Evolutionary conservation across 1,140 invertebrate genomes (phyloP), one percentile per base, ranked within the genome.

Genomic region (Hyposmocoma kahamanoa): DNA sequence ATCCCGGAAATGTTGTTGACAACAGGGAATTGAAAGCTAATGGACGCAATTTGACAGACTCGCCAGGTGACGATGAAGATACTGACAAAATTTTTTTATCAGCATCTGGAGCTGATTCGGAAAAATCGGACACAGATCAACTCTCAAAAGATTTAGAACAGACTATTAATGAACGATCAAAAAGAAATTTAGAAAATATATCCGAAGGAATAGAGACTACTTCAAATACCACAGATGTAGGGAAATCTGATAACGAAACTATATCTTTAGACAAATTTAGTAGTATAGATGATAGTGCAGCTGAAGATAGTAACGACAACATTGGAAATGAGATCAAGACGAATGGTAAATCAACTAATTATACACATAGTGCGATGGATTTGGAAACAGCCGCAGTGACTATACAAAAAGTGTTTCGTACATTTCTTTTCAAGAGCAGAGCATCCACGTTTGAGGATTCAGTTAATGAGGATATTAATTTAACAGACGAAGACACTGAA

Each of bases 321-420:
- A 34, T 34, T 4, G 5, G 8, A n/a, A 13, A 34, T 10, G 24
- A 6, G 28, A 30, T 30, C 13, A 17, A 36, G 15, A 2, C 32
- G 2, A 36, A 36, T 13, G 8, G 19, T 3, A 20, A 20, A 8
- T 3, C 38, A 28, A 6, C 24, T 28, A 28, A 28, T 10, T 22
- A 39, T 30, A 8, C 26, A 45, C 6, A 22, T 21, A 67, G 42
- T 54, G 56, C 56, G 18, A 85, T 85, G 79, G 79, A 85, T 51
- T 64, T 83, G 22, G 79, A 85, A 67, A 83, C 72, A 17, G 82
- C 82, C 19, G 82, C 82, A 21, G 65, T 83, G 34, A 85, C 79
- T 11, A 85, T 85, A 47, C 82, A 85, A 57, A 85, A 85, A 68
- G 82, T 83, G 32, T 85, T 85, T 61, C 62, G 79, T 17, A 63